Evolutionary conservation across 2,113 vertebrate species (phyloP).

Genomic region (Hypanus sabinus): DNA sequence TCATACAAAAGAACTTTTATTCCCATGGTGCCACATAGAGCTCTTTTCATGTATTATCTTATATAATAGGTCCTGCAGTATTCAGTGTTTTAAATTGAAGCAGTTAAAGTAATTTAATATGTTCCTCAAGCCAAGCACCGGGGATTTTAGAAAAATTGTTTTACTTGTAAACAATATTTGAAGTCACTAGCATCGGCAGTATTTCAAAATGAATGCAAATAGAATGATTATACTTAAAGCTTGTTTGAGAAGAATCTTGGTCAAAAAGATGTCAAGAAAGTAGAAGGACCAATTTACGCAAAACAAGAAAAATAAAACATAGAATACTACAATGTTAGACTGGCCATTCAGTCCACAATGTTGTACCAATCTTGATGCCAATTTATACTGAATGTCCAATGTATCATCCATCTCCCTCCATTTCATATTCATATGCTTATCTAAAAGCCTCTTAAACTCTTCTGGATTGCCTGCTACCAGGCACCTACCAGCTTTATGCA

Average conservation of each 20-base stretch:
- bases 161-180: neutral
- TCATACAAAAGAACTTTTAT: neutral
- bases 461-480: too few species aligned
- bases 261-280: neutral
- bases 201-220: neutral
- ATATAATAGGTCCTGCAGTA: neutral
- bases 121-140: neutral
- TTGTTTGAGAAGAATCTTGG: neutral
- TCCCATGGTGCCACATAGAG: slow-evolving; percentile 7
- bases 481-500: too few species aligned
- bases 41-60: slow-evolving; percentile 17
- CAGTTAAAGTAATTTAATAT: neutral
- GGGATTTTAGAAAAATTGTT: neutral
- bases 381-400: too few species aligned
- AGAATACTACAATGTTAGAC: too few species aligned
- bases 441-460: too few species aligned
- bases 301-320: neutral
- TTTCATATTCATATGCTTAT: too few species aligned
- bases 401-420: too few species aligned
- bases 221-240: neutral
- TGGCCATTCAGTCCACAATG: too few species aligned
- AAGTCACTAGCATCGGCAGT: neutral
- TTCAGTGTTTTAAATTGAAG: slow-evolving; percentile 16
- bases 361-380: too few species aligned
- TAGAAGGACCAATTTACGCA: neutral